Evolutionary conservation across 2,797 vertebrate species (phyloP), one percentile per base, ranked within the genome.

Genomic region (Scolopax bukidnonensis): DNA sequence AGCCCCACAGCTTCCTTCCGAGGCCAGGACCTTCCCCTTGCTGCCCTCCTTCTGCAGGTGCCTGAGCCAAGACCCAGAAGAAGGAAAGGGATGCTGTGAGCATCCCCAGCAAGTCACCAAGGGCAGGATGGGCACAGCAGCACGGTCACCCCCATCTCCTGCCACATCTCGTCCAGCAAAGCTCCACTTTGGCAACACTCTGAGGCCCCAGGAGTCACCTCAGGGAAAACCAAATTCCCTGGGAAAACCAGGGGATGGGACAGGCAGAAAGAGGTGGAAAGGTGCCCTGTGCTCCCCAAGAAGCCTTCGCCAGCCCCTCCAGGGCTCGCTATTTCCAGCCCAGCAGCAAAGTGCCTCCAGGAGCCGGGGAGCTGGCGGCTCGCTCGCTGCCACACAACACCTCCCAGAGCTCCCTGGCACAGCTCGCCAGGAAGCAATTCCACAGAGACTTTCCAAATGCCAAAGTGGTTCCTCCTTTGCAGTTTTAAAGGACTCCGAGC

Each of bases 131-230:
- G 61, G 28, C 13, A 7, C 60, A 45, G 45, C 23, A 8, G 32
- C 11, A 0, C 1, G 1, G 21, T 40, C 68, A 6, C 8, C 21
- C 30, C 45, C 60, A 10, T 61, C 79, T 59, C 57, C 67, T 3
- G 36, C 0, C 7, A 36, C 78, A 15, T 16, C 0, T 4, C 2
- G 5, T 1, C 71, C 61, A 2, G 3, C 3, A 67, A 10, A 2
- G 1, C 21, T 16, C 76, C 1, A 8, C 43, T 6, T 28, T 19
- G 63, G 56, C 28, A 5, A 68, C 28, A 18, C 69, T 24, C 65
- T 2, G 16, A 51, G 30, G 32, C 25, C 28, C 43, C 0, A 1
- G 41, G 38, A 57, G 17, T 11, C 5, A 7, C 9, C 60, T 10
- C 16, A 28, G 27, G 27, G 25, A 51, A 51, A 28, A 51, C 25